Conservation (phyloP, 2,113 vertebrate species). For the Malaclemys terrapin region DNA sequence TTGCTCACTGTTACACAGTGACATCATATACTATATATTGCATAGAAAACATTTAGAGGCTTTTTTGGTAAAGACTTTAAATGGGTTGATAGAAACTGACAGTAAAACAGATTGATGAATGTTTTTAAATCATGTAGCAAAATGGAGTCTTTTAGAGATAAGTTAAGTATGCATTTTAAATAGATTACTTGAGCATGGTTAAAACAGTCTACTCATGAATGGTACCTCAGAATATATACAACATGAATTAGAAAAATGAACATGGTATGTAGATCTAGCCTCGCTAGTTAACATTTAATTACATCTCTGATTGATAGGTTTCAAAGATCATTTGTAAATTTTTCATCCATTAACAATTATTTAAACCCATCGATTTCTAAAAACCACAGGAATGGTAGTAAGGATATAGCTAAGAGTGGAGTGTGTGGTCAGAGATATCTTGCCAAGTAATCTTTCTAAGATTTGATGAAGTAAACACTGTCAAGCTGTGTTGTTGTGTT, state of each 20-base stretch:
- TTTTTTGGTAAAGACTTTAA: not conserved
- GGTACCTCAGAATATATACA: not conserved
- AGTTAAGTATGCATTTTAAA: not conserved
- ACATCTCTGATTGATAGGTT: not conserved
- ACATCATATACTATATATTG: not conserved
- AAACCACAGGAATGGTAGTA: not conserved
- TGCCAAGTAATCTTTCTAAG: not conserved
- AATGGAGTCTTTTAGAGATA: not conserved
- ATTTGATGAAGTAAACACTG: not conserved
- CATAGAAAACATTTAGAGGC: not conserved
- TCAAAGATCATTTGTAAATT: not conserved
- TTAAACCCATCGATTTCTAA: not conserved
- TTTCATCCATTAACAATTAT: not conserved
- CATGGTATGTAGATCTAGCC: not conserved
- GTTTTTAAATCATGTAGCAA: not conserved
- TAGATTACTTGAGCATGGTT: not conserved
- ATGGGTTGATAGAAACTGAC: not conserved
- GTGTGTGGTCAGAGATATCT: not conserved
- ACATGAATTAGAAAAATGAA: not conserved
- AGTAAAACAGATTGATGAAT: not conserved
- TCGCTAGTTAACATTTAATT: not conserved
- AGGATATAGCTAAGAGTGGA: not conserved
- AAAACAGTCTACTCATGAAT: not conserved
- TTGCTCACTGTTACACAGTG: not conserved
- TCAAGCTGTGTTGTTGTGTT: not conserved